phyloP scores from a whole-genome alignment of 2,888 invertebrate genomes.

The Periphyllus acericola region DNA sequence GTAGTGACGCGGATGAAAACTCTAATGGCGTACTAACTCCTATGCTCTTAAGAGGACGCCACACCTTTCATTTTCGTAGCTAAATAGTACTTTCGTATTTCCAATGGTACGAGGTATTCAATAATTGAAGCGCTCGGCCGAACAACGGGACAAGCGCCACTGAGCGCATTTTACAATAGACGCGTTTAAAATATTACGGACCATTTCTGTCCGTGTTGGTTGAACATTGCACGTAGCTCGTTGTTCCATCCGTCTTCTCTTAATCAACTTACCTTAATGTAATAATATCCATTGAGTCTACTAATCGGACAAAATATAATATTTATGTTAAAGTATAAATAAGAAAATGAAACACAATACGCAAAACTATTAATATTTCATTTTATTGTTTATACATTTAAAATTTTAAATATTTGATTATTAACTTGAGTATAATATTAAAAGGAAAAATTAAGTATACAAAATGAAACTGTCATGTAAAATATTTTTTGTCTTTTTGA shows the following conservation, averaged over 20 bases:
- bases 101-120: too few relatives aligned
- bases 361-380: constrained; percentile 15
- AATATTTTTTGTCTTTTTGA: constrained; percentile 23
- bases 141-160: constrained; percentile 17
- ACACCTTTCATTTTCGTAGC: too few relatives aligned
- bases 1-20: too few relatives aligned
- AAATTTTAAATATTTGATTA: constrained; percentile 13
- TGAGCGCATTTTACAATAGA: neutral
- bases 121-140: constrained; percentile 13
- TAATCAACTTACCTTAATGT: neutral
- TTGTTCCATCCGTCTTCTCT: constrained; percentile 9
- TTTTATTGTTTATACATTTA: constrained; percentile 25
- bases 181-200: neutral
- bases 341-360: constrained; percentile 12
- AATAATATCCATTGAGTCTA: neutral
- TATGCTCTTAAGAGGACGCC: too few relatives aligned
- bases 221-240: constrained; percentile 3
- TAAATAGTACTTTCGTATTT: too few relatives aligned
- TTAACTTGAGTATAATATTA: constrained; percentile 19
- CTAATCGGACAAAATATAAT: neutral
- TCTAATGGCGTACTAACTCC: too few relatives aligned
- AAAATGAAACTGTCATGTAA: constrained; percentile 22
- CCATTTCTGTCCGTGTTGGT: neutral
- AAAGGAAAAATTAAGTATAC: constrained; percentile 13
- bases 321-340: constrained; percentile 26